Evolutionary conservation across 1,140 invertebrate genomes (phyloP), one percentile per base, ranked within the genome.

Genomic region (Drosophila quadrilineata): DNA sequence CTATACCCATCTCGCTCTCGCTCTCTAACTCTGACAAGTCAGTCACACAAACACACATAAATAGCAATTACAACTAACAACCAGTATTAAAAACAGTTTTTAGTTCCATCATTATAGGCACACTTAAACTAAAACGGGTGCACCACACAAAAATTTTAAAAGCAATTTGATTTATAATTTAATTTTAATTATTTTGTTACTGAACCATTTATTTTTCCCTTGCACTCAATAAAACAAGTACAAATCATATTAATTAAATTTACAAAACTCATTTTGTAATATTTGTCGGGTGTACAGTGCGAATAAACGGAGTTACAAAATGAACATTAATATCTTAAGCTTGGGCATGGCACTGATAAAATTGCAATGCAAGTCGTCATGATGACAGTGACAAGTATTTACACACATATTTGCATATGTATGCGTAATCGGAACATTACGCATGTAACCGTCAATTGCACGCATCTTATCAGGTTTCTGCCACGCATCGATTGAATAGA

Each of bases 11-110:
- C 36, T 49, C 26, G 17, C 31, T 46, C 14, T 24, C 38, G 10
- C 40, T 65, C 28, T n/a, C 16, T 22, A 46, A 14, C 12, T 17
- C 36, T 29, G 48, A 31, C 45, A 54, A 54, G 45, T 53, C 41
- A 36, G n/a, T 43, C 74, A 45, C 71, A 70, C 60, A 63, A 64
- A 71, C 41, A 46, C 63, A 48, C 67, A 71, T 73, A 66, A 70
- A 72, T 59, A 52, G 57, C 41, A 60, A 67, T 73, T 70, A 70
- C 70, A 84, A 76, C n/a, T 63, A 49, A 56, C 53, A 84, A 84
- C 73, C 60, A 49, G 77, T 77, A 84, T 84, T 74, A 64, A 67
- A 71, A 77, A 71, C 69, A 41, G 73, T 73, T 72, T 64, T 64
- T 52, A 60, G 52, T 66, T 22, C 69, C 19, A 38, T 60, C 69